A percentile compares a stretch with the other conserved stretches of the same genome.
phyloP scores from a whole-genome alignment of 2,797 vertebrate species.

The Protonibea diacanthus region DNA sequence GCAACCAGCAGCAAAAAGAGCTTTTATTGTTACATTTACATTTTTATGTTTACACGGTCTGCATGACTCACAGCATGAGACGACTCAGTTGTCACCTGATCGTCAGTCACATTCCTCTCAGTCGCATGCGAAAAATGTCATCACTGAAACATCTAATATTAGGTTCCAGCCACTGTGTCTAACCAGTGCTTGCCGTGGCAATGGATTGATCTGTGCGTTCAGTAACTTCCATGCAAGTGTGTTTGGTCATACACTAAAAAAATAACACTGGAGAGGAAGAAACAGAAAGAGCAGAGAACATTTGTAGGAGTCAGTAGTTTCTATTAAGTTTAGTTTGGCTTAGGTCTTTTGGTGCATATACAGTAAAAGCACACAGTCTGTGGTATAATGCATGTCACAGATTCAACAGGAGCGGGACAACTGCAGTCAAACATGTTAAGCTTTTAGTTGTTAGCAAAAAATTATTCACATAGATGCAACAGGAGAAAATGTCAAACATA shows the following conservation, averaged over 20 bases:
- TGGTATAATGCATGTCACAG: neutral
- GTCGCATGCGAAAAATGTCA: slow-evolving; percentile 28
- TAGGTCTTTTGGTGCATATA: neutral
- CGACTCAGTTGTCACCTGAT: slow-evolving; percentile 36
- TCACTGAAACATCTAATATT: slow-evolving; percentile 37
- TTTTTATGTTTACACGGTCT: slow-evolving; percentile 40
- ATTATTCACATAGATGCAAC: neutral
- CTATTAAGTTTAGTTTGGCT: neutral
- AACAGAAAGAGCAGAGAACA: slow-evolving; percentile 3
- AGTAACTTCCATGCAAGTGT: slow-evolving; percentile 28
- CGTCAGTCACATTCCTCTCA: slow-evolving; percentile 26
- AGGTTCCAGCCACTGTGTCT: slow-evolving; percentile 40
- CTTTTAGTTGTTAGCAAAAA: neutral
- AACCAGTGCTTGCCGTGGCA: slow-evolving; percentile 23
- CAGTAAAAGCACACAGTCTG: slow-evolving; percentile 13
- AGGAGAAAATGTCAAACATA: neutral
- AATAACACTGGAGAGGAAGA: neutral
- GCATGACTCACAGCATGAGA: slow-evolving; percentile 20
- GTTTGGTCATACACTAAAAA: slow-evolving; percentile 29
- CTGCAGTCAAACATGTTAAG: neutral
- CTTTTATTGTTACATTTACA: slow-evolving; percentile 42
- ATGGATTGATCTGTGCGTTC: slow-evolving; percentile 43
- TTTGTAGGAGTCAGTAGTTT: neutral
- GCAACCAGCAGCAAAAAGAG: slow-evolving; percentile 36
- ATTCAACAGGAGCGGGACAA: slow-evolving; percentile 3